Evolutionary conservation across 2,797 vertebrate genomes (phyloP), one percentile per base, ranked within the genome.

Genomic region (Manis javanica): DNA sequence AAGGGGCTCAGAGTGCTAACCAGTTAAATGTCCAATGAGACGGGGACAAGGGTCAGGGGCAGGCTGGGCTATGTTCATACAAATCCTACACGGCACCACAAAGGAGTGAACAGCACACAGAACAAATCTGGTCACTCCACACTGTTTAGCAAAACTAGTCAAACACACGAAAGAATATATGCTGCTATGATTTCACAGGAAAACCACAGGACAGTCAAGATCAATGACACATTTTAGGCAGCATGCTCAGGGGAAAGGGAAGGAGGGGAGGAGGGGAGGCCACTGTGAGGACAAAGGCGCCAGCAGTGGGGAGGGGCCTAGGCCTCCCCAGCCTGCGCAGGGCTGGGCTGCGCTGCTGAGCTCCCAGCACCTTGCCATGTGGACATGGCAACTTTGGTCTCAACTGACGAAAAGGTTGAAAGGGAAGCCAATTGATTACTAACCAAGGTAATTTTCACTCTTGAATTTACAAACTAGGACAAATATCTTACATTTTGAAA

Each of bases 101-200:
- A 46, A 19, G 0, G 7, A 37, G 16, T 1, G 11, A 9, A 2
- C 3, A 46, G 49, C 61, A 51, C 59, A 23, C 19, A 29, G 24
- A 49, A 46, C 49, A 55, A 19, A 37, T 7, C 3, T 1, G 2
- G 18, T 26, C 5, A 29, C 9, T 37, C 12, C 37, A 6, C 49
- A 2, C 5, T 0, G 2, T 0, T 2, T 68, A 18, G n/a, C 46
- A 10, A 7, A 29, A 16, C 13, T 1, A 14, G 71, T 29, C 21
- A 12, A 29, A 16, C 29, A 16, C 29, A 10, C 49, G 21, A 1
- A 23, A 71, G 46, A 6, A 39, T 1, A 1, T 0, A 0, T 0
- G 31, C 55, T 3, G 11, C 46, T 46, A 46, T 46, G 46, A 10
- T 12, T 46, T 46, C 46, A 46, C 2, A 46, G 46, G 46, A 46